Conservation (phyloP, 1,140 invertebrate species). For the Ceratoteleas bidentatus region DNA sequence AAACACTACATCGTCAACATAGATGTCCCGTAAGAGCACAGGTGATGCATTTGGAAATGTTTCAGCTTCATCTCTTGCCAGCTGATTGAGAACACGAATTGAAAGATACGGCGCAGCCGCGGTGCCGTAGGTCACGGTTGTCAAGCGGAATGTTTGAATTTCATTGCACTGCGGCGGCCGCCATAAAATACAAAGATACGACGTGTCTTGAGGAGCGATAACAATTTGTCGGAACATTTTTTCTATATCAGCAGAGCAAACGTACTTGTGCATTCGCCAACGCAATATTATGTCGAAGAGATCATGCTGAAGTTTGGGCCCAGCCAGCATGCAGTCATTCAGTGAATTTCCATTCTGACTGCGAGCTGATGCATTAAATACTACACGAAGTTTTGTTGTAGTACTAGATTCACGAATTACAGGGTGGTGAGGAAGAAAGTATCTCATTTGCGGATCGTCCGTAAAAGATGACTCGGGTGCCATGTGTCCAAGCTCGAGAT, state of each 20-base stretch:
- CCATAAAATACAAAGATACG: constrained; percentile 20
- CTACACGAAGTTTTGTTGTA: constrained; percentile 18
- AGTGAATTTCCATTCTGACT: constrained; percentile 61
- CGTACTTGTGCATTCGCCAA: constrained; percentile 7
- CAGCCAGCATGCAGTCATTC: constrained; percentile 59
- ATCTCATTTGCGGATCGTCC: constrained; percentile 16
- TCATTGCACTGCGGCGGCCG: background rate
- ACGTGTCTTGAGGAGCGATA: background rate
- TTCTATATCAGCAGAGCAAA: constrained; percentile 7
- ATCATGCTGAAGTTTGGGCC: constrained; percentile 8
- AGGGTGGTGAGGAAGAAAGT: constrained; percentile 47
- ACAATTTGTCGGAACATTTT: constrained; percentile 14
- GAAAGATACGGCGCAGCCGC: constrained; percentile 4
- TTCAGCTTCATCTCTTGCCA: constrained; percentile 5
- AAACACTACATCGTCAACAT: constrained; percentile 15
- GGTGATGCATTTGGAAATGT: background rate
- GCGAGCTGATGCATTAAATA: constrained; percentile 67
- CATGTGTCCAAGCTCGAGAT: constrained; percentile 54
- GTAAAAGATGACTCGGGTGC: background rate
- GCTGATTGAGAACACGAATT: background rate
- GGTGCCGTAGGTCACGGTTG: constrained; percentile 2
- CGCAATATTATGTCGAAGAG: constrained; percentile 17
- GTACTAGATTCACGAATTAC: constrained; percentile 30
- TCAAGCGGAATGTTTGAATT: background rate
- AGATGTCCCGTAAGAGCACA: background rate